phyloP scores from a whole-genome alignment of 2,113 vertebrate species.

The Hippocampus zosterae region DNA sequence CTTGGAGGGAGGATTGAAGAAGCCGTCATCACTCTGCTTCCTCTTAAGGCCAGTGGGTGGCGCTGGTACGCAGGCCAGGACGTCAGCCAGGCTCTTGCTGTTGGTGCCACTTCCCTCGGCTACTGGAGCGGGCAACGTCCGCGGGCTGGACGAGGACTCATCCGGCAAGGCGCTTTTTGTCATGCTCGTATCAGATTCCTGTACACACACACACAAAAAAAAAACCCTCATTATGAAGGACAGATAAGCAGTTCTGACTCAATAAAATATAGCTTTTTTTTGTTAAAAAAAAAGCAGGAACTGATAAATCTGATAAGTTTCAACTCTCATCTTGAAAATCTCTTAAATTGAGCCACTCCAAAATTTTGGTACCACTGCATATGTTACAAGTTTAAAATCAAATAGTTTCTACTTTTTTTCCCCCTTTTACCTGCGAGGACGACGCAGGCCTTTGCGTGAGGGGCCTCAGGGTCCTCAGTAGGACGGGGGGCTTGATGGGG shows the following conservation, averaged over 20 bases:
- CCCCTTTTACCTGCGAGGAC: constrained; percentile 71
- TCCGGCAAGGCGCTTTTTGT: constrained; percentile 69
- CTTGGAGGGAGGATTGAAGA: constrained; percentile 71
- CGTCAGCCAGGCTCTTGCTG: constrained; percentile 70
- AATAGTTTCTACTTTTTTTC: too few species aligned
- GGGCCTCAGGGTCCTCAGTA: constrained; percentile 69
- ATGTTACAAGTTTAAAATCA: background rate
- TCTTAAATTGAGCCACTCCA: too few species aligned
- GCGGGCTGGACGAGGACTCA: constrained; percentile 58
- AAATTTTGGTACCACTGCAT: background rate
- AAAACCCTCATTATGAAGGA: background rate
- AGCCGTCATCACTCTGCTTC: constrained; percentile 70
- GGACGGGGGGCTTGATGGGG: constrained; percentile 74
- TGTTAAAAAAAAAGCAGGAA: too few species aligned
- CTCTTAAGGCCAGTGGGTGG: constrained; percentile 76
- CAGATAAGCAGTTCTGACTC: too few species aligned
- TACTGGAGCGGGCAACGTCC: constrained; percentile 43
- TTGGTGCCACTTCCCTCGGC: constrained; percentile 50
- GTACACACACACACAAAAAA: background rate
- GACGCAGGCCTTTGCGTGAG: constrained; percentile 61
- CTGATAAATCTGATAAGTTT: too few species aligned
- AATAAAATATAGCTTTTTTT: too few species aligned
- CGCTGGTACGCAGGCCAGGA: constrained; percentile 72
- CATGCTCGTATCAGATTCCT: constrained; percentile 73
- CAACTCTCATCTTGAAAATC: too few species aligned